Conservation (phyloP, 2,888 invertebrate species). For the Malthinus flaveolus region DNA sequence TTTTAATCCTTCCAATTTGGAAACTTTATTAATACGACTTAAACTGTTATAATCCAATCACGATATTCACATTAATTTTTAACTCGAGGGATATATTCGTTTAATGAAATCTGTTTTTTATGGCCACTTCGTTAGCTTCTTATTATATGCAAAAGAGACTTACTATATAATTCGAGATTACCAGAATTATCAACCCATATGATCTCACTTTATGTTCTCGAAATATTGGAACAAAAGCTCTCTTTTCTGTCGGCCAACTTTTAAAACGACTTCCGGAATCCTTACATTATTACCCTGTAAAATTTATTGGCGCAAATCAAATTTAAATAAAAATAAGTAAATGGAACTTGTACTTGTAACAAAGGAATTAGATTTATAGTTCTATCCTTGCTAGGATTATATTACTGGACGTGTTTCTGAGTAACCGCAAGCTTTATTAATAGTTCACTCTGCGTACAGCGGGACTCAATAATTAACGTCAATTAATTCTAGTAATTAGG, state of each 20-base stretch:
- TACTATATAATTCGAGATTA: slow-evolving; percentile 13
- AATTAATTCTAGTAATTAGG: slow-evolving; percentile 54
- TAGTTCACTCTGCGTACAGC: slow-evolving; percentile 45
- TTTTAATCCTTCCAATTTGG: neutral
- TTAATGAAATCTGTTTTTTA: slow-evolving; percentile 20
- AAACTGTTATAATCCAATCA: slow-evolving; percentile 9
- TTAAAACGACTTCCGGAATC: slow-evolving; percentile 1
- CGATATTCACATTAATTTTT: slow-evolving; percentile 3
- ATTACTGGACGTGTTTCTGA: slow-evolving; percentile 31
- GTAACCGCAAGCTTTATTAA: slow-evolving; percentile 47
- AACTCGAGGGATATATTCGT: slow-evolving; percentile 7
- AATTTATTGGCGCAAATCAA: slow-evolving; percentile 8
- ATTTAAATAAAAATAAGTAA: slow-evolving; percentile 7
- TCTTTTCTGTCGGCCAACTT: slow-evolving; percentile 3
- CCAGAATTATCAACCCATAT: slow-evolving; percentile 8
- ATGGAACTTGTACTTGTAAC: slow-evolving; percentile 1
- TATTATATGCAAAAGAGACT: slow-evolving; percentile 6
- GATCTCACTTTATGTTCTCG: slow-evolving; percentile 8
- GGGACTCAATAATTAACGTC: slow-evolving; percentile 52
- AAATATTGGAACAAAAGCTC: slow-evolving; percentile 2
- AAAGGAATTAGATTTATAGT: slow-evolving; percentile 7
- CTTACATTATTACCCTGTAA: slow-evolving; percentile 15
- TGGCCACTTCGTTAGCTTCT: slow-evolving; percentile 15
- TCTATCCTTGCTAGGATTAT: slow-evolving; percentile 4
- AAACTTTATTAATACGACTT: neutral